These are phyloP conservation scores for Micronycteris hirsuta DNA, from an alignment of 2,113 vertebrate species.

Conservation along the genomic window DNA sequence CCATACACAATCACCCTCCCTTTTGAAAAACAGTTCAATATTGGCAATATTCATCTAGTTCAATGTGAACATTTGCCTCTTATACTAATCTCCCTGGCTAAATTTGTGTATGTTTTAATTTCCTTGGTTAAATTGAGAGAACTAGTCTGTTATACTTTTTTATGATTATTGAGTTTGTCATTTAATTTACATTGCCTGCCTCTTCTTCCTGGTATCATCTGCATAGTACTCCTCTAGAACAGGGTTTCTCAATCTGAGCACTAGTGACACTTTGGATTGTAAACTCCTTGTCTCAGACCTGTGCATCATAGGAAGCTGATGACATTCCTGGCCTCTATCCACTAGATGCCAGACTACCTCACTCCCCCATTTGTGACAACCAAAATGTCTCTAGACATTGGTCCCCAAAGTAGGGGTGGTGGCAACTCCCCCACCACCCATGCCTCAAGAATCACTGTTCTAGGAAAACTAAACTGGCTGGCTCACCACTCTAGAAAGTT, in stretches of 20 bases:
- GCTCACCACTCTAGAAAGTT: background rate
- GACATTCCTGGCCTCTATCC: background rate
- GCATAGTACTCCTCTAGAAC: background rate
- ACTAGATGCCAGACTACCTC: background rate
- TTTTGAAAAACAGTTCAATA: background rate
- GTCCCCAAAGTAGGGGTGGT: background rate
- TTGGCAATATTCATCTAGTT: background rate
- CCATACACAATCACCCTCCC: background rate
- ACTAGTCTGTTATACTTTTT: background rate
- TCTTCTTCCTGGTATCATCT: background rate
- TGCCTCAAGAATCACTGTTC: background rate
- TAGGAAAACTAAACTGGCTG: background rate
- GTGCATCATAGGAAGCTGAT: background rate
- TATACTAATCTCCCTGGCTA: background rate
- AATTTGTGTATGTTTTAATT: background rate
- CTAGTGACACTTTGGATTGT: background rate
- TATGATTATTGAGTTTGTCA: background rate
- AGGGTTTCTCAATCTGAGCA: background rate
- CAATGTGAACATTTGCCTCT: background rate
- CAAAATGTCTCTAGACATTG: background rate
- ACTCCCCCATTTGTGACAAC: background rate
- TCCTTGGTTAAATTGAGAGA: background rate
- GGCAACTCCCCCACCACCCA: background rate
- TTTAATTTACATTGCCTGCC: background rate
- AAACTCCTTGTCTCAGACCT: background rate